phyloP scores from a whole-genome alignment of 37 sponge, comb jelly and placozoan species.

The Ephydatia muelleri region DNA sequence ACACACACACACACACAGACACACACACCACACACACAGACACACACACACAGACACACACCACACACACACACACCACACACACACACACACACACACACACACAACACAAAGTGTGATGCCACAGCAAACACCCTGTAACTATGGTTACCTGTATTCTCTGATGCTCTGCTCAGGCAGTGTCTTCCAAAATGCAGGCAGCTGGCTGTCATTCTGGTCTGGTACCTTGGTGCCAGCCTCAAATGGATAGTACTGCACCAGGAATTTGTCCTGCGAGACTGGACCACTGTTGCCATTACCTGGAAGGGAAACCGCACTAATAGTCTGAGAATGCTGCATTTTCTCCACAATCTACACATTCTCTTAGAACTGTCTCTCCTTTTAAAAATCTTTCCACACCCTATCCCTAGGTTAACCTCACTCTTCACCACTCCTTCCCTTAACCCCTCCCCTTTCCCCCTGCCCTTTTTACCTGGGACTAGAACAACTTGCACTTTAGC shows the following conservation, averaged over 20 bases:
- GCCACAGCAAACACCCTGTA: neutral
- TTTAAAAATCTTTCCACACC: neutral
- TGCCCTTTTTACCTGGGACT: conserved; percentile 13
- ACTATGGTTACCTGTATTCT: conserved; percentile 37
- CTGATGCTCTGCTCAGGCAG: conserved; percentile 16
- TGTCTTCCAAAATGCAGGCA: conserved; percentile 47
- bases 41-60: no score
- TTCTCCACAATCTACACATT: neutral
- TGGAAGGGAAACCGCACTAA: neutral
- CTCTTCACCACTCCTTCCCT: neutral
- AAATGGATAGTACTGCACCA: conserved; percentile 66
- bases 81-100: no score
- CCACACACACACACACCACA: no score
- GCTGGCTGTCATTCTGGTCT: neutral
- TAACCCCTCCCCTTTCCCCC: neutral
- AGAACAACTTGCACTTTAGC: conserved; percentile 58
- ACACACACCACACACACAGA: no score
- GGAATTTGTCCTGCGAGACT: conserved; percentile 72
- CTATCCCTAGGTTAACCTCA: neutral
- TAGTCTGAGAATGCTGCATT: neutral
- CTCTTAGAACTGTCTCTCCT: neutral
- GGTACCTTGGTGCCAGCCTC: neutral
- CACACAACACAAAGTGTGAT: neutral
- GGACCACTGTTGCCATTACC: neutral
- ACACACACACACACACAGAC: no score